phyloP scores from a whole-genome alignment of 2,113 vertebrate genomes.

The Micronisus gabar region DNA sequence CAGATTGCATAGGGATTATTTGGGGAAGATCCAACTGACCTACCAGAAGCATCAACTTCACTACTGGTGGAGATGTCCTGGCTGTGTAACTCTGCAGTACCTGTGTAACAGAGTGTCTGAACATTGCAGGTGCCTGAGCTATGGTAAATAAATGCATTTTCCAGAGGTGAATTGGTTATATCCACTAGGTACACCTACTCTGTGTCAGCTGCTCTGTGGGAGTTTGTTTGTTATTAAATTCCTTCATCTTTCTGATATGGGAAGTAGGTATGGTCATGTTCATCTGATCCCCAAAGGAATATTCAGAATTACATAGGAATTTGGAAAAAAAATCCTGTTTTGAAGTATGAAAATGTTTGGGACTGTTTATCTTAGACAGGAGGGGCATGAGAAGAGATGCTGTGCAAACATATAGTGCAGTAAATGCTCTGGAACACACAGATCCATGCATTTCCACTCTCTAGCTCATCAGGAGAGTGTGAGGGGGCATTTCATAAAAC shows the following conservation, averaged over 20 bases:
- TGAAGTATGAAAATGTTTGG: background rate
- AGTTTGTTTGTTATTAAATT: background rate
- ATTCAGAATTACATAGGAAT: background rate
- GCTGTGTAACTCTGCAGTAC: background rate
- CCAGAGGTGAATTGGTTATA: background rate
- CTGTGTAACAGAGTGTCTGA: background rate
- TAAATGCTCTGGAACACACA: background rate
- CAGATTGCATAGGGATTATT: background rate
- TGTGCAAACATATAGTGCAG: fast-evolving
- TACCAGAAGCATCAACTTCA: background rate
- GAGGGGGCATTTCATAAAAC: background rate
- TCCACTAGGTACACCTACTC: background rate
- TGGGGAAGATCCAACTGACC: background rate
- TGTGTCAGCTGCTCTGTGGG: background rate
- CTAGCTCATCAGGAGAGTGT: background rate
- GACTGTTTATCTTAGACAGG: background rate
- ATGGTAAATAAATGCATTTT: background rate
- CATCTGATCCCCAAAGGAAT: background rate
- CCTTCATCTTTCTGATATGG: background rate
- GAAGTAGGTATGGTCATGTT: background rate
- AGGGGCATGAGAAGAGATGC: background rate
- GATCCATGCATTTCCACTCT: background rate
- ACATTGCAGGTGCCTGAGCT: background rate
- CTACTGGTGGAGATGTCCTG: background rate
- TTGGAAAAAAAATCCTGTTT: background rate